phyloP scores from a whole-genome alignment of 1,140 invertebrate species.

The Cheumatopsyche charites region DNA sequence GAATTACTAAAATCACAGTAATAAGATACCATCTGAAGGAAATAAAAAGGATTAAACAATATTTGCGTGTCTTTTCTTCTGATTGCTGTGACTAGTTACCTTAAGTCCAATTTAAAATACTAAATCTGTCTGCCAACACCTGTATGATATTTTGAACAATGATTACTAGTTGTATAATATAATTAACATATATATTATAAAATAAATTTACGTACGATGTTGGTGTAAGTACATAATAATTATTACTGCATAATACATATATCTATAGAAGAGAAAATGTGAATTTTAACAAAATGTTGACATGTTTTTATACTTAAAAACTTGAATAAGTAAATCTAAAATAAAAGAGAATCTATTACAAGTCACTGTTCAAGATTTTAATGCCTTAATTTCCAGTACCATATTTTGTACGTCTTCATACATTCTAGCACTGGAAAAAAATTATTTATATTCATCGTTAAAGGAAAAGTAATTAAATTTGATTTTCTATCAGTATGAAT shows the following conservation, averaged over 20 bases:
- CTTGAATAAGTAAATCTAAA: constrained; percentile 36
- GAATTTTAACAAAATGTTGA: constrained; percentile 47
- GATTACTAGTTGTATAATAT: constrained; percentile 19
- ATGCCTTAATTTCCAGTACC: constrained; percentile 43
- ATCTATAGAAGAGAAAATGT: constrained; percentile 39
- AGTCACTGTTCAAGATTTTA: constrained; percentile 40
- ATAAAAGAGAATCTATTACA: constrained; percentile 30
- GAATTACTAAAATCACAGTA: no score
- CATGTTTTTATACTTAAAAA: constrained; percentile 49
- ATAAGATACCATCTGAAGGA: no score
- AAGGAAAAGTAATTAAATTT: neutral
- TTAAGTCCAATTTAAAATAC: no score
- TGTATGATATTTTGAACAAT: constrained; percentile 29
- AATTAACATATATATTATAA: constrained; percentile 13
- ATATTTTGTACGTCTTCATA: constrained; percentile 3
- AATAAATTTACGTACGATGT: constrained; percentile 35
- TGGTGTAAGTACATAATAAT: constrained; percentile 45
- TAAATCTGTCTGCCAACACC: no score
- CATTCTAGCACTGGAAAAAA: neutral
- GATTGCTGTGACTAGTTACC: no score
- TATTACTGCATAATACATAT: constrained; percentile 16
- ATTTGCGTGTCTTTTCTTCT: no score
- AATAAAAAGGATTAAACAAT: no score
- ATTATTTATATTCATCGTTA: neutral
- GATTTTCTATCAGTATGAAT: no score